Conservation (phyloP, 2,888 invertebrate genomes). For the Meghimatium bilineatum region DNA sequence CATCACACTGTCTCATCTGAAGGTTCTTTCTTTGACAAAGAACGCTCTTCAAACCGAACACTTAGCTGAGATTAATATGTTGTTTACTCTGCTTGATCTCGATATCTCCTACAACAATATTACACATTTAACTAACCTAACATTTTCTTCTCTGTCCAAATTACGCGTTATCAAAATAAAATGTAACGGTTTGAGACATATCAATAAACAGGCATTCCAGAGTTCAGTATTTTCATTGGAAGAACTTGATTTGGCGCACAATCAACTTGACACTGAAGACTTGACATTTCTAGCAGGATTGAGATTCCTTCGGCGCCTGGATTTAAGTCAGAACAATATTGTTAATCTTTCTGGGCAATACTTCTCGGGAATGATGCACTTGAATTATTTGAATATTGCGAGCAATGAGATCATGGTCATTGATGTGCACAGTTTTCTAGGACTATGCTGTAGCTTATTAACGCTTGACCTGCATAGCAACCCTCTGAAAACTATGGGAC, state of each 20-base stretch:
- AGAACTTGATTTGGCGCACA: constrained; percentile 8
- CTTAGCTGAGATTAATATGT: constrained; percentile 3
- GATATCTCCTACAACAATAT: constrained; percentile 50
- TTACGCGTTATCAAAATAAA: constrained; percentile 43
- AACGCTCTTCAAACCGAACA: constrained; percentile 42
- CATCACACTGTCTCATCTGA: constrained; percentile 43
- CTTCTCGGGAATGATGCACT: not conserved
- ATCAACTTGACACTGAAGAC: not conserved
- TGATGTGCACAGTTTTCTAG: too few relatives aligned
- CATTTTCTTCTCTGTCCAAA: constrained; percentile 46
- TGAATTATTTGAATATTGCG: not conserved
- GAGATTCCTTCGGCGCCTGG: not conserved
- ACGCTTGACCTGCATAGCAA: constrained; percentile 18
- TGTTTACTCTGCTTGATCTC: constrained; percentile 15
- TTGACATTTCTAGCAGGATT: not conserved
- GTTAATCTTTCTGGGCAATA: not conserved
- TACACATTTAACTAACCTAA: constrained; percentile 38
- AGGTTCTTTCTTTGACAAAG: constrained; percentile 47
- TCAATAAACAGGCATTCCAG: constrained; percentile 11
- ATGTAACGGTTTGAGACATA: constrained; percentile 10
- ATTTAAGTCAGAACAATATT: constrained; percentile 34
- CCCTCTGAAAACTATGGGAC: constrained; percentile 14
- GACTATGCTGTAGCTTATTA: not conserved
- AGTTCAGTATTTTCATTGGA: constrained; percentile 27
- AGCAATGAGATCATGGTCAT: not conserved